Evolutionary conservation across 2,888 invertebrate genomes (phyloP).

Genomic region (Ochropleura leucogaster): DNA sequence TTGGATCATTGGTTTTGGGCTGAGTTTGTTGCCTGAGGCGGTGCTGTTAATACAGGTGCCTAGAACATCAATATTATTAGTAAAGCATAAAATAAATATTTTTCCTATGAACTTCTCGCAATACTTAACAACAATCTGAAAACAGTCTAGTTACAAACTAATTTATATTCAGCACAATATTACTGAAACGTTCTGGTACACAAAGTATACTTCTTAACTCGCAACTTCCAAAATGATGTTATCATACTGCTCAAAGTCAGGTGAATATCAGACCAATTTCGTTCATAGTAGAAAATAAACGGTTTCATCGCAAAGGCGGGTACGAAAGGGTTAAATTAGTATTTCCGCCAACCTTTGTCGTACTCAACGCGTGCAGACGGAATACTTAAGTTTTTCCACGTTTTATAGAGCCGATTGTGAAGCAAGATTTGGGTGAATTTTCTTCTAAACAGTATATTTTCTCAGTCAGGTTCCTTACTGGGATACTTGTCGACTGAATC

Average conservation of each 20-base stretch:
- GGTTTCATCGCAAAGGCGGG: constrained; percentile 57
- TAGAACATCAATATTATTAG: constrained; percentile 26
- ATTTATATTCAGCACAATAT: constrained; percentile 33
- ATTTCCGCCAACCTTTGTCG: constrained; percentile 65
- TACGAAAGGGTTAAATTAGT: constrained; percentile 66
- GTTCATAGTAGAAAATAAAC: constrained; percentile 61
- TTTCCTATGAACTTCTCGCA: constrained; percentile 1
- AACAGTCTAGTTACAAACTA: constrained; percentile 8
- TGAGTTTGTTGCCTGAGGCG: constrained; percentile 24
- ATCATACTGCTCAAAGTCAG: constrained; percentile 41
- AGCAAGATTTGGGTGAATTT: constrained; percentile 56
- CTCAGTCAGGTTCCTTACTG: constrained; percentile 51
- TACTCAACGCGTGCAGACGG: constrained; percentile 59
- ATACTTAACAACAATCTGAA: constrained; percentile 11
- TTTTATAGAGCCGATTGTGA: constrained; percentile 62
- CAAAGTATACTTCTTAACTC: constrained; percentile 10
- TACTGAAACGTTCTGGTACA: constrained; percentile 22
- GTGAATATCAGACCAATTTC: constrained; percentile 51
- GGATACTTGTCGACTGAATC: constrained; percentile 58
- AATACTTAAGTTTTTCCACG: constrained; percentile 64
- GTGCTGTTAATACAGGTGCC: constrained; percentile 7
- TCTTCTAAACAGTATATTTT: constrained; percentile 56
- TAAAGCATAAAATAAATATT: neutral
- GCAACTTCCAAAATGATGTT: constrained; percentile 35
- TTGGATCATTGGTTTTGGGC: constrained; percentile 33